Evolutionary conservation across 2,888 invertebrate species (phyloP).

Genomic region (Anoplius nigerrimus): DNA sequence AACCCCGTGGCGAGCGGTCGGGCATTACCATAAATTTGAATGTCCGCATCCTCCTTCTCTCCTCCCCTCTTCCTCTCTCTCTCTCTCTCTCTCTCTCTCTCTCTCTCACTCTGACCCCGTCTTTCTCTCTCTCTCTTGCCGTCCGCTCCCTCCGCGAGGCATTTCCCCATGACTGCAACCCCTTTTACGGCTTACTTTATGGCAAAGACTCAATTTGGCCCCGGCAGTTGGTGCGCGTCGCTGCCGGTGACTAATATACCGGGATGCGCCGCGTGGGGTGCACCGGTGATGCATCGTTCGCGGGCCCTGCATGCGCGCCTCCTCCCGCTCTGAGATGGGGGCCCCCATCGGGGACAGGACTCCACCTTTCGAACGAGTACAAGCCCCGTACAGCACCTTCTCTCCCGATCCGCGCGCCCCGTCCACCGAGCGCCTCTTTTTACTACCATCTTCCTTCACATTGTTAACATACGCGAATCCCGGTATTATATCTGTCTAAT

Average conservation of each 20-base stretch:
- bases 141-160: slow-evolving; percentile 4
- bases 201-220: slow-evolving; percentile 77
- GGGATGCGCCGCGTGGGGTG: slow-evolving; percentile 79
- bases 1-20: slow-evolving; percentile 63
- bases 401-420: too few species aligned
- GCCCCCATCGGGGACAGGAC: slow-evolving; percentile 50
- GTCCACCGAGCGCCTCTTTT: too few species aligned
- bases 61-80: slow-evolving; percentile 25
- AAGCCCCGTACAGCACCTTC: too few species aligned
- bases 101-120: slow-evolving; percentile 75
- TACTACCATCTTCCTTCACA: too few species aligned
- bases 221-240: slow-evolving; percentile 76
- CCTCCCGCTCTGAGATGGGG: slow-evolving; percentile 20
- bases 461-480: too few species aligned
- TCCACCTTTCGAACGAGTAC: slow-evolving; percentile 26
- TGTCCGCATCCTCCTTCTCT: slow-evolving; percentile 61
- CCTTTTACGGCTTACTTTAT: slow-evolving; percentile 74
- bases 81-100: slow-evolving; percentile 40
- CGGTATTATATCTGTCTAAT: too few species aligned
- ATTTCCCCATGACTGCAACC: slow-evolving; percentile 61
- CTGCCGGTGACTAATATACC: slow-evolving; percentile 82
- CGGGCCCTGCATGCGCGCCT: slow-evolving; percentile 54
- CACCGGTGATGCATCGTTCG: slow-evolving; percentile 77
- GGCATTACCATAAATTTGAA: slow-evolving; percentile 73
- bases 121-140: slow-evolving; percentile 52